Percentiles rank a stretch among this genome's conserved stretches.
These are phyloP conservation scores for Sycophaga agraensis DNA, from an alignment of 1,140 invertebrate genomes.

Conservation along the genomic window DNA sequence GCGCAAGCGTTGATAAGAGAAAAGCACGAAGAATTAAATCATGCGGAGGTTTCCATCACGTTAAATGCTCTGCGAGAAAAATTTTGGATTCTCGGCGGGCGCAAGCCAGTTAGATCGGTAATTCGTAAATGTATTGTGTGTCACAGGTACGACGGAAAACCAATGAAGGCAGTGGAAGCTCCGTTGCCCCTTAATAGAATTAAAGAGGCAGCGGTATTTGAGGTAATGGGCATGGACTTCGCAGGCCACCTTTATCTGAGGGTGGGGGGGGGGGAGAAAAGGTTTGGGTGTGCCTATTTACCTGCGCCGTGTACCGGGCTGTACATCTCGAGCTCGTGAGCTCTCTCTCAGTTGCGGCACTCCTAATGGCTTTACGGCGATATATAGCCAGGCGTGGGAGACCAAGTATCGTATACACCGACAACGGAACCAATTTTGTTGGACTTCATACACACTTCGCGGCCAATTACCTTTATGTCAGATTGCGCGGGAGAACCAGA, in stretches of 20 bases:
- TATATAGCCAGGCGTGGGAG: slow-evolving; percentile 38
- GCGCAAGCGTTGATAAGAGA: background rate
- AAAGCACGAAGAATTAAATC: background rate
- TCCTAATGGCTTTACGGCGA: slow-evolving; percentile 23
- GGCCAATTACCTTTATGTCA: slow-evolving; percentile 34
- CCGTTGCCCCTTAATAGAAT: slow-evolving; percentile 33
- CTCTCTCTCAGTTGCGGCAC: slow-evolving; percentile 32
- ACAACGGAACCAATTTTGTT: slow-evolving; percentile 50
- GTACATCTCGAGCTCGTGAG: slow-evolving; percentile 38
- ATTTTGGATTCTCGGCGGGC: slow-evolving; percentile 20
- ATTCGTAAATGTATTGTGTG: slow-evolving; percentile 8
- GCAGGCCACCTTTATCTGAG: slow-evolving; percentile 34
- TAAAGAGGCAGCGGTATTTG: slow-evolving; percentile 32
- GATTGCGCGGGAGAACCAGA: slow-evolving; percentile 35
- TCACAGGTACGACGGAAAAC: slow-evolving; percentile 30
- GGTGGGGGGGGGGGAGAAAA: slow-evolving; percentile 28
- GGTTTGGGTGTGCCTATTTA: slow-evolving; percentile 37
- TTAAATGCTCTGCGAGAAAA: slow-evolving; percentile 25
- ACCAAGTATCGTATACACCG: slow-evolving; percentile 45
- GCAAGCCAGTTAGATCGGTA: slow-evolving; percentile 1
- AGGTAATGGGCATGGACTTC: slow-evolving; percentile 35
- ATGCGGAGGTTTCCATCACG: background rate
- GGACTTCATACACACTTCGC: slow-evolving; percentile 42
- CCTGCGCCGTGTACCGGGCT: slow-evolving; percentile 36
- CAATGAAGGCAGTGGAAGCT: slow-evolving; percentile 24